phyloP scores from a whole-genome alignment of 2,113 vertebrate genomes.

The Callopanchax toddi region DNA sequence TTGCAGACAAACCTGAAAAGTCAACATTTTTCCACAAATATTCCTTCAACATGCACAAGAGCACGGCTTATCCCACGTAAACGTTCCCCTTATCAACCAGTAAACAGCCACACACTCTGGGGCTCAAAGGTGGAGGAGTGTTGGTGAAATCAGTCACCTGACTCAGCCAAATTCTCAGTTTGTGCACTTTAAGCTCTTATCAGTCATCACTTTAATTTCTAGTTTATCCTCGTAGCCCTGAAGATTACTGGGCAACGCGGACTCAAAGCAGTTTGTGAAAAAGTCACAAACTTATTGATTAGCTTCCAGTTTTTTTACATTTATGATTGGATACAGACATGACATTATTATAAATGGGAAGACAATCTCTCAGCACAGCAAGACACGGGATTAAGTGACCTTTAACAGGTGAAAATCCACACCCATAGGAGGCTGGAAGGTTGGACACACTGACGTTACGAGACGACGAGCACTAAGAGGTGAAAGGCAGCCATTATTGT shows the following conservation, averaged over 20 bases:
- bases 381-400: not conserved
- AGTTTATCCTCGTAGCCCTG: not conserved
- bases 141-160: not conserved
- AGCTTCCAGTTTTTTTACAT: not conserved
- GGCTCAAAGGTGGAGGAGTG: not conserved
- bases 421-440: not conserved
- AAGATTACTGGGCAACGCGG: not conserved
- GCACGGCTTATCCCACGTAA: not conserved
- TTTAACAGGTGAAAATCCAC: not conserved
- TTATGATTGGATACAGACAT: not conserved
- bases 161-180: slow-evolving; percentile 1
- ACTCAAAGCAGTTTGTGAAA: not conserved
- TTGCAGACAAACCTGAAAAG: not conserved
- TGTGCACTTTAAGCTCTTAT: not conserved
- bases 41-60: not conserved
- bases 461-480: too few species aligned
- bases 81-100: slow-evolving; percentile 1
- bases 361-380: not conserved
- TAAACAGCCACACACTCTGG: not conserved
- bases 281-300: not conserved
- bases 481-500: too few species aligned
- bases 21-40: not conserved
- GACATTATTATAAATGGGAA: not conserved
- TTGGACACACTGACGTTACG: not conserved
- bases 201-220: slow-evolving; percentile 1